These are phyloP conservation scores for Sphaerodactylus townsendi DNA, from an alignment of 2,113 vertebrate species.

Conservation along the genomic window DNA sequence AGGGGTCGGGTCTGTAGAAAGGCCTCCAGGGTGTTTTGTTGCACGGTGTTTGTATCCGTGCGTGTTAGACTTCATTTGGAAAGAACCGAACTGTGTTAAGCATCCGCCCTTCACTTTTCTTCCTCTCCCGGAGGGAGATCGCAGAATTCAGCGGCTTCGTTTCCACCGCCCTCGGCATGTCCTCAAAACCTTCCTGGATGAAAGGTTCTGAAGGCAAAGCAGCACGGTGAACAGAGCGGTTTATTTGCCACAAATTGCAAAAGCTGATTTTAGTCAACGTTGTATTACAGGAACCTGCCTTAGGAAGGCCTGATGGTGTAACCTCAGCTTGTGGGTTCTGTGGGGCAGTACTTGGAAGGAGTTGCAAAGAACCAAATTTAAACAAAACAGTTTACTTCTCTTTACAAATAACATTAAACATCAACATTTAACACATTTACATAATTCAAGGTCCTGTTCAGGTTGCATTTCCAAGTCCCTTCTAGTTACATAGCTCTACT, in stretches of 20 bases:
- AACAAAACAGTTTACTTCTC: too few relatives aligned
- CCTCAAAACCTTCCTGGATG: neutral
- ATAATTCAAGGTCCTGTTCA: too few relatives aligned
- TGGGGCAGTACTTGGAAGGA: too few relatives aligned
- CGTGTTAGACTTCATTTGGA: neutral
- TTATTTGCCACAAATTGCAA: neutral
- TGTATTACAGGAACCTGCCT: neutral
- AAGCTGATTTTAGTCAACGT: neutral
- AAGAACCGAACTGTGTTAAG: neutral
- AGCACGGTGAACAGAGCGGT: neutral
- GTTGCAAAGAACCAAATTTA: too few relatives aligned
- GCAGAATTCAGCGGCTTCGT: neutral
- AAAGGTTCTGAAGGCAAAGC: neutral
- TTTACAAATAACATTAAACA: too few relatives aligned
- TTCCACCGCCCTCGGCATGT: neutral
- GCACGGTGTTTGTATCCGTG: neutral
- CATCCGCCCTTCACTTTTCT: neutral
- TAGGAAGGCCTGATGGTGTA: too few relatives aligned
- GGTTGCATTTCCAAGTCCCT: too few relatives aligned
- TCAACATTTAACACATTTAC: too few relatives aligned
- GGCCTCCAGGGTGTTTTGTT: conserved; percentile 43
- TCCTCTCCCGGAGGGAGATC: neutral
- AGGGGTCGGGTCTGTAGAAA: conserved; percentile 42
- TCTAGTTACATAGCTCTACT: too few relatives aligned
- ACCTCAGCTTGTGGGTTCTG: too few relatives aligned